Conservation (phyloP, 1,140 invertebrate genomes). For the Ctenoplectra terminalis region DNA sequence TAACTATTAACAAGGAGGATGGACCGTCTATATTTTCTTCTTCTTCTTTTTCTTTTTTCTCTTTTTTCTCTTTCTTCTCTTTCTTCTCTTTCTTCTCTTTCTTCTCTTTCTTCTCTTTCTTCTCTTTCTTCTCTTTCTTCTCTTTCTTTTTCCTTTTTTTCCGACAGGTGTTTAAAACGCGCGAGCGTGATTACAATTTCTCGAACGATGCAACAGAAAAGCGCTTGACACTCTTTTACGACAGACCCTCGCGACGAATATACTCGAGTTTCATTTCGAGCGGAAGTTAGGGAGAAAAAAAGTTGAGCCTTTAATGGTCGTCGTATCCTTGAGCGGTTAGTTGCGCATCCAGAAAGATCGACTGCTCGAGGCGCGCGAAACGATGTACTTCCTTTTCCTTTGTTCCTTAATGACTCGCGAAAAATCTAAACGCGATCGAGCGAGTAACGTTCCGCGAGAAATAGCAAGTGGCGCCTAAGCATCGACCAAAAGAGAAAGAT, state of each 20-base stretch:
- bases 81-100: no score
- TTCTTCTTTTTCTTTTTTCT: no score
- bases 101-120: no score
- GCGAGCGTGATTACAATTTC: slow-evolving; percentile 1
- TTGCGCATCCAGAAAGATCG: neutral
- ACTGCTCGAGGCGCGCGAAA: slow-evolving; percentile 9
- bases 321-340: slow-evolving; percentile 14
- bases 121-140: no score
- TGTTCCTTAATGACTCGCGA: slow-evolving; percentile 71
- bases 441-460: slow-evolving; percentile 58
- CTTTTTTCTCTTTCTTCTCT: no score
- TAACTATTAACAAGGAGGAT: neutral
- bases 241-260: neutral
- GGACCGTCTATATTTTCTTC: no score
- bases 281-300: slow-evolving; percentile 8
- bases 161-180: neutral
- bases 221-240: slow-evolving; percentile 1
- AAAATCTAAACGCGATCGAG: slow-evolving; percentile 66
- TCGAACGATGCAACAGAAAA: neutral
- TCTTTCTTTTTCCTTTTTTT: no score
- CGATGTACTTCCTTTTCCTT: slow-evolving; percentile 11
- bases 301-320: slow-evolving; percentile 1
- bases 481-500: slow-evolving; percentile 3
- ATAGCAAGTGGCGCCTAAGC: slow-evolving; percentile 74
- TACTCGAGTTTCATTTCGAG: slow-evolving; percentile 8